Percentiles rank a stretch among this genome's conserved stretches.
Evolutionary conservation across 2,888 invertebrate species (phyloP).

Genomic region (Loripinus fragilis): DNA sequence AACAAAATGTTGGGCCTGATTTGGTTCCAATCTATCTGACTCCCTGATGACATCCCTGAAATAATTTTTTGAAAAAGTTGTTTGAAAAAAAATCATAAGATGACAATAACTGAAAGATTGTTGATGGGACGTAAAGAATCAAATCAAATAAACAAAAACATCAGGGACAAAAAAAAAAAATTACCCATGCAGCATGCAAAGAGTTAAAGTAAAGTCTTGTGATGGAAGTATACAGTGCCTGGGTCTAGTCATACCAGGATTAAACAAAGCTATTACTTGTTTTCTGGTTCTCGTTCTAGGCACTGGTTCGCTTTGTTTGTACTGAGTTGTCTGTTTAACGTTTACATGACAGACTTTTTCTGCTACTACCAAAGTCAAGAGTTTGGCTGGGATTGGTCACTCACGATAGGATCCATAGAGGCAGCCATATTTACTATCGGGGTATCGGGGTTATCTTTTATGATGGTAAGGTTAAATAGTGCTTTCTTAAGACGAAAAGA

Average conservation of each 20-base stretch:
- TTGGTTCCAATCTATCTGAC: too few relatives aligned
- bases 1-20: too few relatives aligned
- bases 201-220: too few relatives aligned
- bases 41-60: too few relatives aligned
- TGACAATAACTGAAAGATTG: too few relatives aligned
- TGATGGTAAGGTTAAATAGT: conserved; percentile 75
- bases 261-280: not conserved
- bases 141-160: too few relatives aligned
- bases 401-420: conserved; percentile 73
- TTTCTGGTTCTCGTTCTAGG: conserved; percentile 84
- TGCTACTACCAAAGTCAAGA: conserved; percentile 70
- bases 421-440: conserved; percentile 70
- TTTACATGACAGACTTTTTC: conserved; percentile 90
- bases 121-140: too few relatives aligned
- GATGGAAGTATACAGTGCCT: too few relatives aligned
- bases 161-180: too few relatives aligned
- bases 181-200: too few relatives aligned
- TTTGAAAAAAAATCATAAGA: too few relatives aligned
- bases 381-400: conserved; percentile 76
- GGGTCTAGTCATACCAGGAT: not conserved
- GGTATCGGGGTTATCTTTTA: conserved; percentile 69
- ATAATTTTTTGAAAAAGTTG: too few relatives aligned
- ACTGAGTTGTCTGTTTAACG: conserved; percentile 93
- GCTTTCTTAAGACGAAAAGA: not conserved
- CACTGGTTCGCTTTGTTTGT: conserved; percentile 97